Percentiles rank a stretch among this genome's conserved stretches.
These are phyloP conservation scores for Hemiscyllium ocellatum DNA, from an alignment of 2,113 vertebrate genomes.

Conservation along the genomic window DNA sequence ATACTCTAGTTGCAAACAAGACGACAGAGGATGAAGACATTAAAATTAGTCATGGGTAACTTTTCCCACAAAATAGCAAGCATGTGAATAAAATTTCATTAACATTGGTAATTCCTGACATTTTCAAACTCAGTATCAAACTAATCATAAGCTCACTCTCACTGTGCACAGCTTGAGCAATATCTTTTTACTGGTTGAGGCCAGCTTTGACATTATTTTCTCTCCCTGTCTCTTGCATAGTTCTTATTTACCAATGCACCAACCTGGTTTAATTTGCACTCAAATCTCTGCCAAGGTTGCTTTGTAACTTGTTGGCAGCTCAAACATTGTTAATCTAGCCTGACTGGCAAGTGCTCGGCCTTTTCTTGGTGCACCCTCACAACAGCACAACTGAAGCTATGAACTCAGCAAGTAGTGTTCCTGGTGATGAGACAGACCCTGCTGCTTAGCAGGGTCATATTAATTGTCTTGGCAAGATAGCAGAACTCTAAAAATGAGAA, in stretches of 20 bases:
- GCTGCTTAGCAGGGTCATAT: neutral
- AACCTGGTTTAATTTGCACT: neutral
- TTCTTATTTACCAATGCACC: neutral
- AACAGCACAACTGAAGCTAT: neutral
- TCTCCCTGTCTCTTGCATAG: neutral
- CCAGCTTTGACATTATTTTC: neutral
- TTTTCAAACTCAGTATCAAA: neutral
- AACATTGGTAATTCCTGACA: neutral
- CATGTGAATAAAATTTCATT: neutral
- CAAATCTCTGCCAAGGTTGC: neutral
- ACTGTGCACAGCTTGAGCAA: neutral
- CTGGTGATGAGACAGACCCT: neutral
- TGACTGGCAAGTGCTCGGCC: neutral
- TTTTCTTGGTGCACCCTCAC: neutral
- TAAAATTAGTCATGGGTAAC: neutral
- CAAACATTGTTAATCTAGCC: neutral
- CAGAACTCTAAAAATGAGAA: neutral
- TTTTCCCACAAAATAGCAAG: neutral
- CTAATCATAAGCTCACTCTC: neutral
- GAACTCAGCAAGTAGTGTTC: neutral
- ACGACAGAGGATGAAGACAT: neutral
- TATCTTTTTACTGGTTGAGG: neutral
- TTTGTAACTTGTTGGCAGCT: neutral
- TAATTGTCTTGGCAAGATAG: neutral
- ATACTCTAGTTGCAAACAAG: slow-evolving; percentile 66